These are phyloP conservation scores for Cyphomyrmex costatus DNA, from an alignment of 1,140 invertebrate genomes.

Conservation along the genomic window DNA sequence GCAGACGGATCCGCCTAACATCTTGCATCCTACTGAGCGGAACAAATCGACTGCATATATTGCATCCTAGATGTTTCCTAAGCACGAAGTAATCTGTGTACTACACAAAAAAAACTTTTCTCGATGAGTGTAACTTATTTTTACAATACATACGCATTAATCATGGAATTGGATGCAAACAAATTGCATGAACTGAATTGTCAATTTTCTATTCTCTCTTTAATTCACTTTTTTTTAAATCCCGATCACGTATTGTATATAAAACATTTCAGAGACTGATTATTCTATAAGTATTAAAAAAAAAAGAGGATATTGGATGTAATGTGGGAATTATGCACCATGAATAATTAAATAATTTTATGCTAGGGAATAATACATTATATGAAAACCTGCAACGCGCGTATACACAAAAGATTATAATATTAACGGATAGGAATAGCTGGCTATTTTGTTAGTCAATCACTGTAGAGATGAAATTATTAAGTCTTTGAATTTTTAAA, in stretches of 20 bases:
- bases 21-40: not conserved
- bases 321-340: not conserved
- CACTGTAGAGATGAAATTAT: not conserved
- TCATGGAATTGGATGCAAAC: not conserved
- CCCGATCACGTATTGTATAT: not conserved
- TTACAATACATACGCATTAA: not conserved
- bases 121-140: not conserved
- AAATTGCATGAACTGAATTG: not conserved
- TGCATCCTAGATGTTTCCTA: not conserved
- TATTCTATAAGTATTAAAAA: not conserved
- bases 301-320: not conserved
- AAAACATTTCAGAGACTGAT: constrained; percentile 6
- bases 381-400: not conserved
- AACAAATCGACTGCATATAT: constrained; percentile 32
- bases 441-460: not conserved
- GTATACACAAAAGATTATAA: not conserved
- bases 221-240: not conserved
- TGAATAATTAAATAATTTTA: constrained; percentile 9
- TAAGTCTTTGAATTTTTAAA: not conserved
- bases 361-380: not conserved
- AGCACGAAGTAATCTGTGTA: not conserved
- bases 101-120: not conserved
- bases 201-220: not conserved
- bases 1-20: not conserved
- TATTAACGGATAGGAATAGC: not conserved